Conservation (phyloP, 2,888 invertebrate genomes). For the Phrixothrix hirtus region DNA sequence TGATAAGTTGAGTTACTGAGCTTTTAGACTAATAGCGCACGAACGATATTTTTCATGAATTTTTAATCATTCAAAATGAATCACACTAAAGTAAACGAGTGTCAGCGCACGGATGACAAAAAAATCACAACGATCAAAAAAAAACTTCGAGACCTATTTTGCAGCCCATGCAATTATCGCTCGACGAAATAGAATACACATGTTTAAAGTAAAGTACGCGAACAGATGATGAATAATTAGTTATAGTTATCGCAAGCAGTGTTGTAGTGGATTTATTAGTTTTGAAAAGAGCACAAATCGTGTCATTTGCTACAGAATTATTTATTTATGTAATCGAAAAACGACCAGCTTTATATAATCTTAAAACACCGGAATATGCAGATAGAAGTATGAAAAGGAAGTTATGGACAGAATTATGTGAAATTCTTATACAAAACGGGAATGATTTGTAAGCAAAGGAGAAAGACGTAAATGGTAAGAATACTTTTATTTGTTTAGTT, state of each 20-base stretch:
- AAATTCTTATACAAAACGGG: constrained; percentile 8
- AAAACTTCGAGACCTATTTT: constrained; percentile 2
- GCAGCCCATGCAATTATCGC: constrained; percentile 9
- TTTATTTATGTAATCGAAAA: constrained; percentile 18
- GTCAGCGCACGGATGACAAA: neutral
- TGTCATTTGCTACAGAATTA: constrained; percentile 23
- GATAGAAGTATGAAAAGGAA: constrained; percentile 12
- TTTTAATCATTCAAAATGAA: constrained; percentile 7
- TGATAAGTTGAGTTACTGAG: too few relatives aligned
- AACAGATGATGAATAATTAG: constrained; percentile 7
- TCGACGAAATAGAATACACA: constrained; percentile 5
- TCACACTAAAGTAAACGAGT: constrained; percentile 6
- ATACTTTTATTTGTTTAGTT: constrained; percentile 13
- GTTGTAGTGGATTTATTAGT: neutral
- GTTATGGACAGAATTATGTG: constrained; percentile 16
- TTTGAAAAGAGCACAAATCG: neutral
- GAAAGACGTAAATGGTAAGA: constrained; percentile 10
- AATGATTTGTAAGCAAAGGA: constrained; percentile 5
- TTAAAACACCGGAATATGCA: too few relatives aligned
- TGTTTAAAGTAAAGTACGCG: constrained; percentile 1
- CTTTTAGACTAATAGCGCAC: too few relatives aligned
- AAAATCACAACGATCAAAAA: constrained; percentile 3
- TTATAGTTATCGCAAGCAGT: neutral
- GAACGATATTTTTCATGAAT: constrained; percentile 5
- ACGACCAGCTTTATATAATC: constrained; percentile 11